These are phyloP conservation scores for Micropoecilia bifurca DNA, from an alignment of 2,797 vertebrate species.

Conservation along the genomic window DNA sequence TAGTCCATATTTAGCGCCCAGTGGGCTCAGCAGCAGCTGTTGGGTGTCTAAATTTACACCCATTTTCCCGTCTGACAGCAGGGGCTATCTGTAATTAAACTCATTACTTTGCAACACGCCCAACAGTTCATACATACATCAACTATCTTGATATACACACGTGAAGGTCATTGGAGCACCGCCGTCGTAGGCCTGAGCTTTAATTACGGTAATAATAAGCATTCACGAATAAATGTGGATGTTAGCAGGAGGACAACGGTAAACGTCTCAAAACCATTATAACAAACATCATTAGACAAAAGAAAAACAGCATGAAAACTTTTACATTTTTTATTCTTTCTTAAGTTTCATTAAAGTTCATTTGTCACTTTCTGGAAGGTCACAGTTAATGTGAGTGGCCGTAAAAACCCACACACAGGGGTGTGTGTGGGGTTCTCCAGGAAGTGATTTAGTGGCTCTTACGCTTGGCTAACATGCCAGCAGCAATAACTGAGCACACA, in stretches of 20 bases:
- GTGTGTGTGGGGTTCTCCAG: slow-evolving; percentile 30
- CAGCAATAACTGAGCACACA: slow-evolving; percentile 35
- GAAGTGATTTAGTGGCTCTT: slow-evolving; percentile 63
- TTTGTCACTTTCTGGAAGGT: slow-evolving; percentile 20
- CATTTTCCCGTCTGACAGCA: slow-evolving; percentile 55
- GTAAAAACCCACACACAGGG: slow-evolving; percentile 38
- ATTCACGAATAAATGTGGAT: background rate
- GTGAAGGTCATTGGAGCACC: slow-evolving; percentile 22
- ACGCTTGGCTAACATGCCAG: slow-evolving; percentile 30
- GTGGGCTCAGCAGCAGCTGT: slow-evolving; percentile 57
- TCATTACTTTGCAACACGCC: slow-evolving; percentile 57
- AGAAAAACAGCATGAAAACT: background rate
- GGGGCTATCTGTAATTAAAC: slow-evolving; percentile 69
- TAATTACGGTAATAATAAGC: background rate
- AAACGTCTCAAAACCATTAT: background rate
- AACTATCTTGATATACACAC: slow-evolving; percentile 17
- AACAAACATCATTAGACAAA: background rate
- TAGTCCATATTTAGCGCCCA: slow-evolving; percentile 23
- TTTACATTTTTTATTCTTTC: background rate
- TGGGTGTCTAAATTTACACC: slow-evolving; percentile 63
- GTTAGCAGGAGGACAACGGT: background rate
- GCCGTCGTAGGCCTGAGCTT: background rate
- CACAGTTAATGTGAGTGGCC: slow-evolving; percentile 31
- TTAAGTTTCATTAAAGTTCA: slow-evolving; percentile 1
- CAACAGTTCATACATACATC: slow-evolving; percentile 50